Percentiles rank a stretch among this genome's conserved stretches.
Evolutionary conservation across 2,113 vertebrate genomes (phyloP).

Genomic region (Rhinoderma darwinii): DNA sequence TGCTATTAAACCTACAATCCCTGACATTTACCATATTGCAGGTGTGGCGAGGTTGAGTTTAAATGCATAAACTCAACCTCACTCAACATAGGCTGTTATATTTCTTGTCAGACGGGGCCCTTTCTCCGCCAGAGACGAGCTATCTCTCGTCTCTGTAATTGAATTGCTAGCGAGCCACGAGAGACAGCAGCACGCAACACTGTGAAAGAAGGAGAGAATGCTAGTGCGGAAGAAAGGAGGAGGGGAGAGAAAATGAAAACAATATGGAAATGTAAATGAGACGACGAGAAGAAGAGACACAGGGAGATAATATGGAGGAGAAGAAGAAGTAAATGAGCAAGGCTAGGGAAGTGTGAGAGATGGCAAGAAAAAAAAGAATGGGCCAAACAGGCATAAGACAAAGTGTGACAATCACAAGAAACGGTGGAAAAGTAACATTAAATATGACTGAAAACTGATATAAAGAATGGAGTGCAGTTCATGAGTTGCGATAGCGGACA

Average conservation of each 20-base stretch:
- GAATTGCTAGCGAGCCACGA: constrained; percentile 95
- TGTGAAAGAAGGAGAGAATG: constrained; percentile 33
- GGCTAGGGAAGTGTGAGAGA: background rate
- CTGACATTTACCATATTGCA: constrained; percentile 88
- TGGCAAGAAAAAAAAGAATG: no score
- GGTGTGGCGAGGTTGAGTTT: constrained; percentile 97
- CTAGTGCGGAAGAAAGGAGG: constrained; percentile 8
- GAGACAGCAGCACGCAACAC: constrained; percentile 65
- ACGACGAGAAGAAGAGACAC: background rate
- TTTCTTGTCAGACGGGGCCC: constrained; percentile 93
- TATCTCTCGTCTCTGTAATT: constrained; percentile 97
- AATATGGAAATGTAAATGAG: constrained; percentile 19
- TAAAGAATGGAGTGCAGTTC: background rate
- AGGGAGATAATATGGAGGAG: background rate
- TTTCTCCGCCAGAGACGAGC: constrained; percentile 84
- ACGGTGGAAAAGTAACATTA: background rate
- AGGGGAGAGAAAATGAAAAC: constrained; percentile 17
- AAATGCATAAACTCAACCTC: constrained; percentile 99
- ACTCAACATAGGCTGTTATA: constrained; percentile 98
- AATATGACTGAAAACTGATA: background rate
- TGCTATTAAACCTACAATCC: constrained; percentile 28
- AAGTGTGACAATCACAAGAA: background rate
- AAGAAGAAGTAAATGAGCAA: background rate
- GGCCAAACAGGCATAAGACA: background rate
- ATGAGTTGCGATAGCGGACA: background rate